Base-by-base conservation (phyloP, 2,888 invertebrate genomes). In the Apodemia duryi region DNA sequence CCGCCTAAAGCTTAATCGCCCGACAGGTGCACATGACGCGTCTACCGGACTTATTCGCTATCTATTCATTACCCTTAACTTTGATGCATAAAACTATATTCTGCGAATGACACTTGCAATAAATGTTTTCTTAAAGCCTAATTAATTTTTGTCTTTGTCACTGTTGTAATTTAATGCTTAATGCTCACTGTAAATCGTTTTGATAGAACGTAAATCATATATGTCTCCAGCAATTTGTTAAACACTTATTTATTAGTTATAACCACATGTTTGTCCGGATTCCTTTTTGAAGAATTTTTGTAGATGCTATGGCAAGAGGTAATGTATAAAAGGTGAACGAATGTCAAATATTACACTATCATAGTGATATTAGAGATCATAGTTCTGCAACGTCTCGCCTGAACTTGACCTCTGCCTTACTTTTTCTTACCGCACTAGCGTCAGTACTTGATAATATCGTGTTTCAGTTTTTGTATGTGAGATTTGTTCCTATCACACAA, bases 21-120 rank as follows among this genome's bases (percentile, higher is more conserved):
- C 70, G 81, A 83, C 89, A 89, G 88, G 88, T 90, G 90, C 77
- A 75, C 71, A 65, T 76, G 87, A 83, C 85, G 75, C 75, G 77
- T 61, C 71, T 71, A 71, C 72, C 43, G 63, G 54, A 52, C 60
- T 63, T 66, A 66, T 71, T 71, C 73, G 72, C 74, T 74, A 76
- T 81, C 83, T 81, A 86, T 85, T 84, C 49, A 49, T 62, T 62
- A n/a, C 49, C 32, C 11, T 57, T 13, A 57, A 54, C 57, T 57
- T 57, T 57, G 57, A 57, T 57, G 13, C 29, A 49, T 57, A 57
- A 57, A 57, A 57, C 57, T 57, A 57, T 29, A 57, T 57, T 57
- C 29, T 57, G 13, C 6, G 2, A 13, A 29, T 57, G 57, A 5
- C 57, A 57, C 32, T 57, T 32, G 13, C 32, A 57, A 57, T 57